Evolutionary conservation across 2,113 vertebrate genomes (phyloP), one percentile per base, ranked within the genome.

Genomic region (Psittacula cyanocephala): DNA sequence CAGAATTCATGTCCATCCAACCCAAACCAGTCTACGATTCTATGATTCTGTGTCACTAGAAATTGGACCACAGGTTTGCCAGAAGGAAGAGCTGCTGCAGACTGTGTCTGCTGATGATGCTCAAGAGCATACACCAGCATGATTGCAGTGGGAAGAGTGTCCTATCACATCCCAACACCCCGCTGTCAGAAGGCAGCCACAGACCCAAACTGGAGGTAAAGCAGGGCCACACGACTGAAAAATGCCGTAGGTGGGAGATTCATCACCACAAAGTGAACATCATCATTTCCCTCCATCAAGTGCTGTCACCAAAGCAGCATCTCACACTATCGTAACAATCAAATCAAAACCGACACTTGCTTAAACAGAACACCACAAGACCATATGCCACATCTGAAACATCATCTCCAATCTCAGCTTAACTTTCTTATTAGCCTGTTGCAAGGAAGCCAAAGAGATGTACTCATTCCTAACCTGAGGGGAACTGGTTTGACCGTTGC

Each of bases 31-130:
- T 59, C 33, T 35, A 57, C 23, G 33, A 59, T 35, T n/a, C 57
- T 35, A 57, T n/a, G 33, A 59, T 35, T n/a, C 57, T 24, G 13
- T 59, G 65, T 55, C 93, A 18, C 46, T 3, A 13, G 65, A 13
- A 46, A 39, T 7, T 6, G 1, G 13, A 39, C 76, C 0, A 0
- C 68, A 43, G 52, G 57, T 88, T 59, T 3, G 0, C 65, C 78
- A 79, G 7, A n/a, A 81, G 27, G 1, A 4, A 19, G 33, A 88
- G 86, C 62, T 65, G 91, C 82, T 41, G 27, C 46, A 25, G 55
- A 47, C 24, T 4, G 11, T 9, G 29, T 22, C 55, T n/a, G 9
- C 93, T 81, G 5, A 9, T 0, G 10, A 14, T 17, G 59, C 82
- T 27, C 9, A 4, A n/a, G 69, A 85, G 72, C 63, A 28, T 5